Percentiles rank a stretch among this genome's conserved stretches.
phyloP scores from a whole-genome alignment of 30 jellyfish, hydroid and myxozoan species.

The Phacellophora camtschatica region DNA sequence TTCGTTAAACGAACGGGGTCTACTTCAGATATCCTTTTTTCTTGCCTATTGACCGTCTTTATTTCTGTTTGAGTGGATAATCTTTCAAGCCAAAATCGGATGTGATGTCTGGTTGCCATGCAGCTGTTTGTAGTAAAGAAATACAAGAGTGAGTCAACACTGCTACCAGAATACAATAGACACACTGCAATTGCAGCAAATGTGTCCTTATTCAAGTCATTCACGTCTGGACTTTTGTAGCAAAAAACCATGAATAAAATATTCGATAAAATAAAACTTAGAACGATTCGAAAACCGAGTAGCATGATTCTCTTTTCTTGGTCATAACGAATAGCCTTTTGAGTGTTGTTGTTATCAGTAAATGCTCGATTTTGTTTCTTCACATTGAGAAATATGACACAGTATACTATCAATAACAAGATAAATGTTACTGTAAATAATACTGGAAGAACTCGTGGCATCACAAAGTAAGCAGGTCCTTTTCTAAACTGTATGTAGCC shows the following conservation, averaged over 20 bases:
- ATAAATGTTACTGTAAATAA: neutral
- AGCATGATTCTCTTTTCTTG: constrained; percentile 6
- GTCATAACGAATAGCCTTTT: neutral
- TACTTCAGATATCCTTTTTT: neutral
- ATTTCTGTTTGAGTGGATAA: neutral
- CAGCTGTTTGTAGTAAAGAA: neutral
- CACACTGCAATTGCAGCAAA: constrained; percentile 3
- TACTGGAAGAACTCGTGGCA: neutral
- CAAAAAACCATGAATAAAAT: neutral
- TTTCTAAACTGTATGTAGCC: neutral
- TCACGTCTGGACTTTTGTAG: neutral
- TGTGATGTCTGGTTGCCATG: neutral
- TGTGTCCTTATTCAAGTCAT: neutral
- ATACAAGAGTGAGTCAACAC: constrained; percentile 15
- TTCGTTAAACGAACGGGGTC: no score
- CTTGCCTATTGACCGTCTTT: neutral
- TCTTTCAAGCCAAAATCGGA: neutral
- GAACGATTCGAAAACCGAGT: constrained; percentile 4
- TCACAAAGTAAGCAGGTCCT: neutral
- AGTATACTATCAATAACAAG: neutral
- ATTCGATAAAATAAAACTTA: neutral
- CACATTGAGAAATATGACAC: neutral
- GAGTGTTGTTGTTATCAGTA: neutral
- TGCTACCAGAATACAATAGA: neutral
- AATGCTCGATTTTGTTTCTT: neutral